These are phyloP conservation scores for Decapterus maruadsi DNA, from an alignment of 2,797 vertebrate species.

Conservation along the genomic window DNA sequence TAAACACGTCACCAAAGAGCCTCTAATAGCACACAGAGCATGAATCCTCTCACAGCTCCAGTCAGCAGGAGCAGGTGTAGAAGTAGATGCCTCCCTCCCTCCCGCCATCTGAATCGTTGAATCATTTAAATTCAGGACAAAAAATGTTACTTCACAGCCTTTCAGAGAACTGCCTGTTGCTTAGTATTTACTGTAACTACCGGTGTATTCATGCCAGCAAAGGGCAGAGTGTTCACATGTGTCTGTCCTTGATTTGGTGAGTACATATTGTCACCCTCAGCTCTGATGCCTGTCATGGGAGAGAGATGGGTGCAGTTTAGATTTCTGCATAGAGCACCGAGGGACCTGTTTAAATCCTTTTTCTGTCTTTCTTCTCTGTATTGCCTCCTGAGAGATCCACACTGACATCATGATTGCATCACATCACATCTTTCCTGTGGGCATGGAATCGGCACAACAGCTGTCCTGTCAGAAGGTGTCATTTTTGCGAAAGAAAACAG, in stretches of 20 bases:
- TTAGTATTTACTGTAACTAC: slow-evolving; percentile 26
- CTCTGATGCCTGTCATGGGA: slow-evolving; percentile 35
- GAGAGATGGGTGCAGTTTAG: slow-evolving; percentile 8
- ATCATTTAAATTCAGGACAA: slow-evolving; percentile 49
- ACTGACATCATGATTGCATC: slow-evolving; percentile 67
- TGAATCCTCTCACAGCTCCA: slow-evolving; percentile 54
- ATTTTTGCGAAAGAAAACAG: slow-evolving; percentile 44
- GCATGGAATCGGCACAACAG: slow-evolving; percentile 64
- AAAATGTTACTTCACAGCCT: slow-evolving; percentile 40
- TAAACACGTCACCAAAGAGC: slow-evolving; percentile 35
- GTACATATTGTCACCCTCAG: slow-evolving; percentile 38
- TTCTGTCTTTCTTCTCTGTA: neutral
- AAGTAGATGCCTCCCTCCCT: slow-evolving; percentile 17
- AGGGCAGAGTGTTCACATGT: slow-evolving; percentile 45
- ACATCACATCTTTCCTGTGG: slow-evolving; percentile 57
- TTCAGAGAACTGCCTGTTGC: slow-evolving; percentile 26
- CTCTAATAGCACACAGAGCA: slow-evolving; percentile 47
- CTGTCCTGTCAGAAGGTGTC: slow-evolving; percentile 75
- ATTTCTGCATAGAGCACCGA: slow-evolving; percentile 19
- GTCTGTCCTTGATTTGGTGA: slow-evolving; percentile 45
- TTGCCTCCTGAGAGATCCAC: slow-evolving; percentile 36
- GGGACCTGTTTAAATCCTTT: slow-evolving; percentile 17
- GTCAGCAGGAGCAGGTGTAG: slow-evolving; percentile 36
- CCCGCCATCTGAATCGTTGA: slow-evolving; percentile 1
- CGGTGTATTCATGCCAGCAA: slow-evolving; percentile 50